Percentiles rank a stretch among this genome's conserved stretches.
Conservation (phyloP, 2,888 invertebrate species). For the Sminthurides aquaticus region DNA sequence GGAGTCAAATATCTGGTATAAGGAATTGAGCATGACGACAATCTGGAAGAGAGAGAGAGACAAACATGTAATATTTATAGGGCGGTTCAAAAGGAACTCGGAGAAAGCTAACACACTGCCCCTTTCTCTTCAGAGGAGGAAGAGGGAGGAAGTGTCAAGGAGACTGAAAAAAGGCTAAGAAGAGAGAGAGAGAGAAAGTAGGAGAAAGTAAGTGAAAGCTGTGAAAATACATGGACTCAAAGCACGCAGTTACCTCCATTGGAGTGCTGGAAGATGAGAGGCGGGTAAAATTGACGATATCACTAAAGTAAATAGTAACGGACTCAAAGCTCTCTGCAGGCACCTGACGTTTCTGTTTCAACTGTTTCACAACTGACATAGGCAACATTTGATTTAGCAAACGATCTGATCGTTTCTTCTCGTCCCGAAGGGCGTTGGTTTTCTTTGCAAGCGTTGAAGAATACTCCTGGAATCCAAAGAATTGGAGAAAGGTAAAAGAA, state of each 20-base stretch:
- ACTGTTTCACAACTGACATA: conserved; percentile 51
- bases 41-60: conserved; percentile 45
- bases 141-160: background rate
- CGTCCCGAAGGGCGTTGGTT: conserved; percentile 52
- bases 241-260: conserved; percentile 57
- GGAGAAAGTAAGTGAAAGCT: too few relatives aligned
- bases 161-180: background rate
- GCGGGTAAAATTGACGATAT: conserved; percentile 61
- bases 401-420: conserved; percentile 56
- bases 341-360: conserved; percentile 53
- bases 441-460: conserved; percentile 45
- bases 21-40: conserved; percentile 60
- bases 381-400: conserved; percentile 57
- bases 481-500: too few relatives aligned
- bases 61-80: too few relatives aligned
- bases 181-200: background rate
- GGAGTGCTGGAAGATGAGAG: conserved; percentile 59
- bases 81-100: too few relatives aligned
- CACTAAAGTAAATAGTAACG: conserved; percentile 63
- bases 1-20: conserved; percentile 66
- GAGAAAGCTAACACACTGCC: too few relatives aligned
- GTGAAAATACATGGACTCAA: too few relatives aligned
- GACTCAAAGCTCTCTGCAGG: conserved; percentile 59
- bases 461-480: conserved; percentile 39
- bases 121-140: too few relatives aligned